Evolutionary conservation across 2,797 vertebrate genomes (phyloP).

Genomic region (Clarias fuscus): DNA sequence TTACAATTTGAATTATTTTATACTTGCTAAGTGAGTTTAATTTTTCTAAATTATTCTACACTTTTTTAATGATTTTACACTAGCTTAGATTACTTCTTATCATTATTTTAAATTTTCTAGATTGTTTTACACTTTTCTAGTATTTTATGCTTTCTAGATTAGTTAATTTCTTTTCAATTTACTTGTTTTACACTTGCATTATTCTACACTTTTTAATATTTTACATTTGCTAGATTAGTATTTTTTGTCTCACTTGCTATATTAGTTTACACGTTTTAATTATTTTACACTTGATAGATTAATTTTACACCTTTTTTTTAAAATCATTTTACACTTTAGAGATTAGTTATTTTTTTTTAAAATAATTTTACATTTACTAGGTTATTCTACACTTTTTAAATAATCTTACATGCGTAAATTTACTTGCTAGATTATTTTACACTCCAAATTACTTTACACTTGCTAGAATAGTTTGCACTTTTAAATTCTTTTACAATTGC

Average conservation of each 20-base stretch:
- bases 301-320: background rate
- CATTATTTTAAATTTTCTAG: background rate
- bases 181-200: background rate
- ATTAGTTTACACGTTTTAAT: background rate
- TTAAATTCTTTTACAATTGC: background rate
- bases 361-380: background rate
- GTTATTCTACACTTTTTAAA: background rate
- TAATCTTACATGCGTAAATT: background rate
- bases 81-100: background rate
- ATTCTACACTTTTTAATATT: background rate
- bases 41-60: background rate
- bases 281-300: background rate
- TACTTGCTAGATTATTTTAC: too few relatives aligned
- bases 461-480: background rate
- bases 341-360: accelerated
- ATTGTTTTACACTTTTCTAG: background rate
- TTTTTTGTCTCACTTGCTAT: too few relatives aligned
- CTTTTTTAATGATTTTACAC: background rate
- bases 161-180: background rate
- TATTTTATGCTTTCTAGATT: background rate
- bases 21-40: background rate
- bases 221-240: background rate
- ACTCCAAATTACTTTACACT: background rate
- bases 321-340: background rate
- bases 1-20: too few relatives aligned